phyloP scores from a whole-genome alignment of 37 sponge, comb jelly and placozoan genomes.

The Mnemiopsis leidyi region DNA sequence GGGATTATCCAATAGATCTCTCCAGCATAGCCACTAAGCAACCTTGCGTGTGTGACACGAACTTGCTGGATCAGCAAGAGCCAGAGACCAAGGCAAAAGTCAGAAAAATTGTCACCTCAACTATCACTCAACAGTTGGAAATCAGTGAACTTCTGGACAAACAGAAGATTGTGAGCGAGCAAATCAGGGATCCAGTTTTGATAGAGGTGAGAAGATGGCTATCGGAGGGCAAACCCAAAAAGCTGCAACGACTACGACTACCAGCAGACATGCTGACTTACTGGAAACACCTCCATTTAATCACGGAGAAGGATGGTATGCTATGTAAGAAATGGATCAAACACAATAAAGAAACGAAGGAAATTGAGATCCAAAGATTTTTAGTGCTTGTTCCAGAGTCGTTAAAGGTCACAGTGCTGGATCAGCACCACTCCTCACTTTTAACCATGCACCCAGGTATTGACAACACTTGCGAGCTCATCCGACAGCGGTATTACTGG shows the following conservation, averaged over 20 bases:
- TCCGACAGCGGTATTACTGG: slow-evolving; percentile 10
- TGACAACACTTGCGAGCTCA: background rate
- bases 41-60: background rate
- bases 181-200: background rate
- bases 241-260: background rate
- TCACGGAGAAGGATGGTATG: background rate
- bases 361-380: background rate
- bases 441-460: slow-evolving; percentile 10
- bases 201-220: slow-evolving; percentile 15
- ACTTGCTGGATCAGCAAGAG: background rate
- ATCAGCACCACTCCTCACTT: background rate
- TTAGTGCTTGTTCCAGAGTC: background rate
- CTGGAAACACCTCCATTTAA: background rate
- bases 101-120: background rate
- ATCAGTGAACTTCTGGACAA: background rate
- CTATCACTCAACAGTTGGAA: background rate
- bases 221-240: background rate
- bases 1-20: background rate
- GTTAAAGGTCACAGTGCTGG: background rate
- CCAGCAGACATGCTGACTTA: slow-evolving; percentile 8
- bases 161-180: background rate
- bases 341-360: background rate
- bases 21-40: background rate
- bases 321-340: slow-evolving; percentile 14
- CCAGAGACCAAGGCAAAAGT: background rate